Conservation (phyloP, 2,113 vertebrate genomes). For the Megaceryle torquata region DNA sequence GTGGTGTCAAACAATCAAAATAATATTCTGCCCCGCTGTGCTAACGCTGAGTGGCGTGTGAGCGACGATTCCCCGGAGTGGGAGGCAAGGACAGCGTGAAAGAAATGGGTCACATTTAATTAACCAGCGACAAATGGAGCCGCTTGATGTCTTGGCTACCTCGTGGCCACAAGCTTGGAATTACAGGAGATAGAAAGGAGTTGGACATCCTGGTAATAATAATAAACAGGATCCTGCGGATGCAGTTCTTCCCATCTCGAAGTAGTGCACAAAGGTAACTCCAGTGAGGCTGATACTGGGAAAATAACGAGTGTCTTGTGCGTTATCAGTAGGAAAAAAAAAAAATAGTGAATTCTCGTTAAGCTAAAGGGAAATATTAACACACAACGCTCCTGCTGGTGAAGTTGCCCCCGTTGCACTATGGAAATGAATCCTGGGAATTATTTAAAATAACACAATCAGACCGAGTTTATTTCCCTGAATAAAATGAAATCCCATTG, state of each 20-base stretch:
- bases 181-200: neutral
- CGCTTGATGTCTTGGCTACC: neutral
- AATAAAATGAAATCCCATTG: neutral
- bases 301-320: neutral
- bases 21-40: neutral
- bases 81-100: neutral
- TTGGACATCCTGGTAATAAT: neutral
- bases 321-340: neutral
- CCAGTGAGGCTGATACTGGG: neutral
- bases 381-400: neutral
- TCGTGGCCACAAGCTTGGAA: neutral
- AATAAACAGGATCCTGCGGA: neutral
- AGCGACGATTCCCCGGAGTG: neutral
- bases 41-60: neutral
- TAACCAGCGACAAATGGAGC: neutral
- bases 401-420: neutral
- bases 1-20: neutral
- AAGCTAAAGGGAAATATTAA: constrained; percentile 16
- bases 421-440: constrained; percentile 19
- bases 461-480: constrained; percentile 10
- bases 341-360: neutral
- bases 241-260: neutral
- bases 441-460: constrained; percentile 9
- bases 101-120: neutral
- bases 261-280: neutral